Evolutionary conservation across 2,113 vertebrate genomes (phyloP).

Genomic region (Petrocephalus zakoni): DNA sequence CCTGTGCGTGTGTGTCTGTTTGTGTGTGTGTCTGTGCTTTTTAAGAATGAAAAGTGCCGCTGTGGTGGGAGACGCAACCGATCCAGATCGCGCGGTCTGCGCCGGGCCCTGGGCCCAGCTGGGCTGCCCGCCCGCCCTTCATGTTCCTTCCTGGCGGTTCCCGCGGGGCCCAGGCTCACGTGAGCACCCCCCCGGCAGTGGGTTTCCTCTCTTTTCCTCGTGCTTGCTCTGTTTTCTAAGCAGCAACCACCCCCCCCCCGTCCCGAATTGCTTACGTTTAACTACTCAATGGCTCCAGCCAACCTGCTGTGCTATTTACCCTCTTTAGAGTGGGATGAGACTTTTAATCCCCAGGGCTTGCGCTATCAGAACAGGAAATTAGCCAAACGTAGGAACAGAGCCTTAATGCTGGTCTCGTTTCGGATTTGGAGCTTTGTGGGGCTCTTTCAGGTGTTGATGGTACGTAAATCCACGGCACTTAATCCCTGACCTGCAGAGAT

Average conservation of each 20-base stretch:
- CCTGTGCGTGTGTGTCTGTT: neutral
- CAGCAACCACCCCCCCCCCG: too few species aligned
- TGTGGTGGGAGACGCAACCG: neutral
- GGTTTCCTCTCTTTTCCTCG: too few species aligned
- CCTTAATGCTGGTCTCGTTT: slow-evolving; percentile 1
- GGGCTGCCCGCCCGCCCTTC: neutral
- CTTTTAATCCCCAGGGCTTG: slow-evolving; percentile 37
- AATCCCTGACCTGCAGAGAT: slow-evolving; percentile 32
- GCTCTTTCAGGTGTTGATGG: slow-evolving; percentile 39
- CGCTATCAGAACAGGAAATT: slow-evolving; percentile 39
- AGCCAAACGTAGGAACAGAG: slow-evolving; percentile 21
- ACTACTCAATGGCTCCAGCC: slow-evolving; percentile 21
- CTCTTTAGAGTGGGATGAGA: slow-evolving; percentile 17
- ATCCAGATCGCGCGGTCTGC: neutral
- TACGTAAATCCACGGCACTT: slow-evolving; percentile 36
- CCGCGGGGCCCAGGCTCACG: neutral
- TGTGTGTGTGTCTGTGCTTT: neutral
- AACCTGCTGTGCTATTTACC: neutral
- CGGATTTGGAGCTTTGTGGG: slow-evolving; percentile 13
- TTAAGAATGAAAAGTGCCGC: slow-evolving; percentile 15
- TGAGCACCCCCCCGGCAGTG: neutral
- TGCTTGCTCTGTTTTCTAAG: too few species aligned
- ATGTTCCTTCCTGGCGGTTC: neutral
- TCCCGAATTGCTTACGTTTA: slow-evolving; percentile 23
- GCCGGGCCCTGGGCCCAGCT: neutral